Evolutionary conservation across 2,797 vertebrate genomes (phyloP).

Genomic region (Aeoliscus strigatus): DNA sequence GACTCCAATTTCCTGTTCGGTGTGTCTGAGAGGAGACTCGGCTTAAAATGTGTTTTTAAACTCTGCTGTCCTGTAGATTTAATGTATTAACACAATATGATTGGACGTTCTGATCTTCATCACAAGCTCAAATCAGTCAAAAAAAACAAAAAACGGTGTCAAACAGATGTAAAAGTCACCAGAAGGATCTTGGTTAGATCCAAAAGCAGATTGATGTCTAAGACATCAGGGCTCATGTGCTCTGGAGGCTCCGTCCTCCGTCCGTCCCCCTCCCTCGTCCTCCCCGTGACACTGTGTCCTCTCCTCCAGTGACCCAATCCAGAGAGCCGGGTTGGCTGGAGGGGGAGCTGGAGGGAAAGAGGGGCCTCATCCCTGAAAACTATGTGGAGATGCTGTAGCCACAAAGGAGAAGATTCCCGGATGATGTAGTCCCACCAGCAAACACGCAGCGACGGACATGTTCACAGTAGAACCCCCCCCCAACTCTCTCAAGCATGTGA

Average conservation of each 20-base stretch:
- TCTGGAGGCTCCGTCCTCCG: constrained; percentile 35
- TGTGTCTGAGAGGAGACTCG: constrained; percentile 55
- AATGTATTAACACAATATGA: too few relatives aligned
- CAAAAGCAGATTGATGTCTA: too few relatives aligned
- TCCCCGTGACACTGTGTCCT: constrained; percentile 40
- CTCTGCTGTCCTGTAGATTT: too few relatives aligned
- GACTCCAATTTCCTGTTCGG: constrained; percentile 54
- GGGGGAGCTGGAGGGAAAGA: constrained; percentile 91
- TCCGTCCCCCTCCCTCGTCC: constrained; percentile 21
- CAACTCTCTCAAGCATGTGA: constrained; percentile 17
- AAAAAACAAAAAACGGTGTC: too few relatives aligned
- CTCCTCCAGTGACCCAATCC: constrained; percentile 84
- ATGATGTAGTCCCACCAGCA: constrained; percentile 22
- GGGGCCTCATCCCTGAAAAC: constrained; percentile 96
- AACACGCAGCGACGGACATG: constrained; percentile 19
- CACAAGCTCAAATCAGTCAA: too few relatives aligned
- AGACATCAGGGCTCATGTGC: constrained; percentile 15
- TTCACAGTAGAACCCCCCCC: constrained; percentile 20
- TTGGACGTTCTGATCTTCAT: too few relatives aligned
- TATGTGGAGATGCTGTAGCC: constrained; percentile 90
- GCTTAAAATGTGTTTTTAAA: too few relatives aligned
- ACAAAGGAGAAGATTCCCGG: constrained; percentile 36
- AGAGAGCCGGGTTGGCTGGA: constrained; percentile 98
- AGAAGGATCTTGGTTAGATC: too few relatives aligned
- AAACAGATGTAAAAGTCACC: too few relatives aligned